Evolutionary conservation across 2,888 invertebrate species (phyloP), one percentile per base, ranked within the genome.

Genomic region (Eurytoma adleriae): DNA sequence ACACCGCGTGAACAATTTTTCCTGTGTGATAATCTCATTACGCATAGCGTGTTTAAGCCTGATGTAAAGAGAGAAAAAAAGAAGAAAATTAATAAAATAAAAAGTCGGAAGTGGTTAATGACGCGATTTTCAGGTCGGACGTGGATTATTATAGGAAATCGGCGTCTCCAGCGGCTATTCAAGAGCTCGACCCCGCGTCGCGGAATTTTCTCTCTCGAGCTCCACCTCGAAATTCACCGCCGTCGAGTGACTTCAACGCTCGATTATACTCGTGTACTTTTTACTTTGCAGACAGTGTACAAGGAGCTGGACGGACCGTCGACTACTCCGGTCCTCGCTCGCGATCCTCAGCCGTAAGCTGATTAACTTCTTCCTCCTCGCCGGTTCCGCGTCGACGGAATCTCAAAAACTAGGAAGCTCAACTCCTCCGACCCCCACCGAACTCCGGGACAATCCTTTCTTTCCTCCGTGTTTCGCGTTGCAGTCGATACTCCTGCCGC

Each of bases 21-120:
- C 87, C 87, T 87, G 89, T 89, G 89, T 89, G 89, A 90, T 90
- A 89, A 89, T 89, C 88, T 88, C 88, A 87, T 86, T 88, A 89
- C 87, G 88, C 88, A 88, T 88, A 88, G 87, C 86, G 87, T 85
- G 87, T 87, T 88, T 88, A 88, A 86, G 88, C 87, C 86, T 88
- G 24, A 24, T 24, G 24, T 24, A 88, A 86, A 83, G 83, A 83
- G 80, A 84, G 83, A 82, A 77, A 78, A 79, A 79, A 75, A 57
- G 77, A 27, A 71, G 78, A 71, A 56, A 77, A 69, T 50, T 71
- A 73, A 79, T 71, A 62, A 54, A 56, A 75, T 78, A 66, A 54
- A 70, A 74, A 66, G 84, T 80, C 76, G 79, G 83, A 75, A 62
- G 71, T 79, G 85, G 86, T 86, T 88, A 85, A 83, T 86, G 85